Base-by-base conservation (phyloP, 2,888 invertebrate genomes). In the Brachyopa scutellaris region DNA sequence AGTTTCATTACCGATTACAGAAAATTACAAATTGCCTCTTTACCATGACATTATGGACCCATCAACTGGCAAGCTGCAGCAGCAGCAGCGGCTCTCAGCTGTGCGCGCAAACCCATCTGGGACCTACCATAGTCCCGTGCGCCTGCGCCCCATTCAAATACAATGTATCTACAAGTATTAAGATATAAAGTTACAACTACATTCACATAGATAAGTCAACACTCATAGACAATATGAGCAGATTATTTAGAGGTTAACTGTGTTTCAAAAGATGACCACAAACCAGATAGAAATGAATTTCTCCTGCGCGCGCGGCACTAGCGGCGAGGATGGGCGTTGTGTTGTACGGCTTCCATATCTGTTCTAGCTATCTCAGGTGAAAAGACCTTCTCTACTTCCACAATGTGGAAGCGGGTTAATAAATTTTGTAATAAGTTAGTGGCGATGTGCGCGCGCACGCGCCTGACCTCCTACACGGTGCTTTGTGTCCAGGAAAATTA, bases 1-100 rank as follows among this genome's bases (percentile, higher is more conserved):
- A 51, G 76, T 80, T 82, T 77, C 70, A 77, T 76, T 82, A 82
- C 70, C 59, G 82, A 77, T 82, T 82, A 66, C 26, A 77, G 64
- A 66, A 76, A 82, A 66, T 82, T 82, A 77, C 77, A 82, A 82
- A 82, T 82, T 82, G 59, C 77, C 82, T 82, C 57, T 66, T 82
- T 82, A 82, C 77, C 76, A 82, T 82, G 82, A 82, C 70, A 82
- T 82, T 82, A 72, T 77, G 70, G 82, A 51, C 49, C 53, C 73
- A 74, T 74, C 74, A 66, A 74, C 55, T 40, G 66, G 51, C 40
- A 23, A 8, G n/a, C 33, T 1, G 17, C n/a, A 13, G 21, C 15
- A 31, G n/a, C 36, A 33, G 45, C 61, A 21, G 26, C 19, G 11
- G 23, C 5, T 38, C 7, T 51, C 7, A 15, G 33, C 42, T 23